A percentile compares a stretch with the other conserved stretches of the same genome.
Conservation (phyloP, 92 coral and sea anemone species). For the Porites lobata region DNA sequence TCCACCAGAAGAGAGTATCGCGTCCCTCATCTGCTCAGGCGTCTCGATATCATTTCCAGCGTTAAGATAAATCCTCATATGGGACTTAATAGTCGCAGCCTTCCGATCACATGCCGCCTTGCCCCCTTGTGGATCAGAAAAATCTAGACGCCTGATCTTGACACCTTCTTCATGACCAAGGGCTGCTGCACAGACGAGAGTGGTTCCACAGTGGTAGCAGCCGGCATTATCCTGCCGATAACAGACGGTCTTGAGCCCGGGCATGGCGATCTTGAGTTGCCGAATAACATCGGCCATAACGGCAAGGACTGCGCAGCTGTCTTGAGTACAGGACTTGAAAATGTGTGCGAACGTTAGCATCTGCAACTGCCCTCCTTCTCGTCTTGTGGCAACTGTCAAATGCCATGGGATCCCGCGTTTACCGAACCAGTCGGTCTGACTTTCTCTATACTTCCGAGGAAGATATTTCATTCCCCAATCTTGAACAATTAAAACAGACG, state of each 20-base stretch:
- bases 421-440: too few relatives aligned
- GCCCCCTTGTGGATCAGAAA: conserved; percentile 67
- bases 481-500: not conserved
- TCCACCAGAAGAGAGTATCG: conserved; percentile 74
- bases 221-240: conserved; percentile 49
- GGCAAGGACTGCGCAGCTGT: conserved; percentile 43
- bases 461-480: not conserved
- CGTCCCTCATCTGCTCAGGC: conserved; percentile 70
- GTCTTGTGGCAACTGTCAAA: not conserved
- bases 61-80: conserved; percentile 64
- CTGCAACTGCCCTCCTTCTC: not conserved
- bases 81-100: conserved; percentile 15
- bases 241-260: conserved; percentile 13
- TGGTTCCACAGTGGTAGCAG: conserved; percentile 38
- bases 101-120: conserved; percentile 67
- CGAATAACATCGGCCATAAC: conserved; percentile 53
- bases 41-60: conserved; percentile 73
- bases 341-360: too few relatives aligned
- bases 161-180: conserved; percentile 47
- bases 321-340: not conserved
- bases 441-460: too few relatives aligned
- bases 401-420: too few relatives aligned
- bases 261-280: conserved; percentile 46
- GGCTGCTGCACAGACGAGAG: conserved; percentile 30
- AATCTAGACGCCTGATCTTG: conserved; percentile 59